phyloP scores from a whole-genome alignment of 2,888 invertebrate genomes.

The Cyaniris semiargus region DNA sequence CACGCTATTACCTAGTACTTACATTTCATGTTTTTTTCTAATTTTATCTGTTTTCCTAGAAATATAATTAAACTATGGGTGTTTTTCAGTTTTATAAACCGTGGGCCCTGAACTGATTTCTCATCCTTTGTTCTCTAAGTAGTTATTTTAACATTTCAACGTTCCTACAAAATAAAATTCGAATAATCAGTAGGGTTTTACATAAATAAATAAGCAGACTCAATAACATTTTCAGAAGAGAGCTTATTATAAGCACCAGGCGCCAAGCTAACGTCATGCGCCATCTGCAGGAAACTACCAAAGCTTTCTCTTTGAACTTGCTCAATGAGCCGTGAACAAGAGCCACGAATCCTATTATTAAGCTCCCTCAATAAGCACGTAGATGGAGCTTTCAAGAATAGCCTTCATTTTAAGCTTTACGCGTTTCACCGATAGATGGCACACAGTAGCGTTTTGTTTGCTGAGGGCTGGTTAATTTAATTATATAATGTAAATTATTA shows the following conservation, averaged over 20 bases:
- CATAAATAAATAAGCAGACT: too few relatives aligned
- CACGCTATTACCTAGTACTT: too few relatives aligned
- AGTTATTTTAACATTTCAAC: too few relatives aligned
- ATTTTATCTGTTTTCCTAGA: too few relatives aligned
- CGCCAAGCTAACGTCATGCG: background rate
- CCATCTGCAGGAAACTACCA: background rate
- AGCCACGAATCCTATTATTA: background rate
- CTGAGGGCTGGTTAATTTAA: background rate
- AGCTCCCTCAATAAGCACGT: background rate
- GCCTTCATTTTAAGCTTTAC: background rate
- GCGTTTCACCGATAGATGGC: background rate
- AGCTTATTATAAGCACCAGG: background rate
- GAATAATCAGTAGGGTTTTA: too few relatives aligned
- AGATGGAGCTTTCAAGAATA: background rate
- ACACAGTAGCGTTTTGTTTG: background rate
- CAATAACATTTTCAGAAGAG: too few relatives aligned
- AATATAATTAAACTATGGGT: too few relatives aligned
- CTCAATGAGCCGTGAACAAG: background rate
- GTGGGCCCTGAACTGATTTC: too few relatives aligned
- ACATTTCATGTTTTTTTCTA: too few relatives aligned
- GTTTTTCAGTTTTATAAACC: too few relatives aligned
- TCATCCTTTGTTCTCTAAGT: too few relatives aligned
- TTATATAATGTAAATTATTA: background rate
- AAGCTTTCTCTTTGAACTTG: background rate
- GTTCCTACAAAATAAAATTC: too few relatives aligned